These are phyloP conservation scores for Calyptomena viridis DNA, from an alignment of 2,113 vertebrate species.

Conservation along the genomic window DNA sequence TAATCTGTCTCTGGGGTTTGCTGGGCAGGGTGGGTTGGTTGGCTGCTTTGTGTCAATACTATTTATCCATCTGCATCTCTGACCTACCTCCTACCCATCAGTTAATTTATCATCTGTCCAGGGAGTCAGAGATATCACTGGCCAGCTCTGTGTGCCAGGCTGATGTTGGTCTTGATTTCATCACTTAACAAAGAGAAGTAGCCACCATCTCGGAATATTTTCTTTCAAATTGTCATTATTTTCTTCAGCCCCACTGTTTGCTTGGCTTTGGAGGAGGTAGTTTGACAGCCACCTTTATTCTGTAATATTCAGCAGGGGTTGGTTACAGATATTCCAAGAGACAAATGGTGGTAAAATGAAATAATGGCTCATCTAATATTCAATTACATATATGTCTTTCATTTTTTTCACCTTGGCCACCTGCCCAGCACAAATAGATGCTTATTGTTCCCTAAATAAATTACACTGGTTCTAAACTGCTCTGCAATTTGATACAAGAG, in stretches of 20 bases:
- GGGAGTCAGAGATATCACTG: not conserved
- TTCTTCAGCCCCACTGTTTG: not conserved
- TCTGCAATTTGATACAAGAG: constrained; percentile 1
- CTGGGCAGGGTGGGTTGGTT: not conserved
- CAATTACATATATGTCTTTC: constrained; percentile 25
- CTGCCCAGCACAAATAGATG: constrained; percentile 26
- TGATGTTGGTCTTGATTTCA: not conserved
- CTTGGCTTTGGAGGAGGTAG: not conserved
- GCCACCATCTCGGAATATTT: not conserved
- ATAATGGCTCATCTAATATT: constrained; percentile 42
- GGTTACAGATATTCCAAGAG: not conserved
- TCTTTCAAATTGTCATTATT: not conserved
- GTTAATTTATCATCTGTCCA: not conserved
- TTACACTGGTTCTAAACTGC: constrained; percentile 1
- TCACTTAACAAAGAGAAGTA: not conserved
- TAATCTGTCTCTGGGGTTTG: not conserved
- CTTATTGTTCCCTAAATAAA: constrained; percentile 55
- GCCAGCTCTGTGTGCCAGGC: not conserved
- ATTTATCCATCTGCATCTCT: not conserved
- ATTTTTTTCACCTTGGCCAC: constrained; percentile 24
- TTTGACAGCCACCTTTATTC: not conserved
- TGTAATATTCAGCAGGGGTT: not conserved
- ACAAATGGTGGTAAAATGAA: constrained; percentile 15
- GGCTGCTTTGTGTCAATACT: not conserved
- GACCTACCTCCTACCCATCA: not conserved